Evolutionary conservation across 2,888 invertebrate genomes (phyloP).

Genomic region (Protula sp.): DNA sequence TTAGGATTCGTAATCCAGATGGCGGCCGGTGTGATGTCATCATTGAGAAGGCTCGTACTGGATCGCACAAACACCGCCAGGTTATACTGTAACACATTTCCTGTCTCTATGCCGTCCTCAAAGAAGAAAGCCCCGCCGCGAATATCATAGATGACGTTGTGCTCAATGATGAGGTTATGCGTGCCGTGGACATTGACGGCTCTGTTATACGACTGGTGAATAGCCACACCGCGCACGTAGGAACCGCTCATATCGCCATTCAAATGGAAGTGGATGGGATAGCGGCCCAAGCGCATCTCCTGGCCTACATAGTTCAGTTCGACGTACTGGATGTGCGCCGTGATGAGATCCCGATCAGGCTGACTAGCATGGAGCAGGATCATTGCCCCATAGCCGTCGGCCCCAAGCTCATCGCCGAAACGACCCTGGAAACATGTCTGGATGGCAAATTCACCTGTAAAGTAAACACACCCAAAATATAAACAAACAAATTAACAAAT

Average conservation of each 20-base stretch:
- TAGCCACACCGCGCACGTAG: constrained; percentile 24
- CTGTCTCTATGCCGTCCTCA: constrained; percentile 28
- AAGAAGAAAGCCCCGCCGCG: constrained; percentile 29
- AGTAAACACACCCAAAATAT: not conserved
- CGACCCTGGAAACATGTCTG: constrained; percentile 48
- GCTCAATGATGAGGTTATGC: constrained; percentile 12
- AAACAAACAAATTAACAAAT: no score
- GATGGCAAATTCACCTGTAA: constrained; percentile 41
- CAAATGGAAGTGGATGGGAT: constrained; percentile 33
- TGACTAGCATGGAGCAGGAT: constrained; percentile 30
- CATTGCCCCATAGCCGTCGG: constrained; percentile 41
- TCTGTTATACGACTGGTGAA: constrained; percentile 26
- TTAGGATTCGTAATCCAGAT: constrained; percentile 31
- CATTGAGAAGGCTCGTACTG: constrained; percentile 26
- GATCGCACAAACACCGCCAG: constrained; percentile 20
- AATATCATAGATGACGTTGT: constrained; percentile 25
- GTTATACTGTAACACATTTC: constrained; percentile 24
- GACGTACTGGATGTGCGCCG: constrained; percentile 14
- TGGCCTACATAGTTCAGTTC: constrained; percentile 28
- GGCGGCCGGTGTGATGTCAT: constrained; percentile 31
- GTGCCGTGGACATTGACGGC: constrained; percentile 30
- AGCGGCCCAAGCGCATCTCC: constrained; percentile 31
- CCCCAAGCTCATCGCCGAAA: constrained; percentile 45
- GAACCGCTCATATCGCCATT: constrained; percentile 25
- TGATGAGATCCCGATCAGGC: constrained; percentile 7